A percentile compares a stretch with the other conserved stretches of the same genome.
phyloP scores from a whole-genome alignment of 2,113 vertebrate genomes.

The Scartelaos histophorus region DNA sequence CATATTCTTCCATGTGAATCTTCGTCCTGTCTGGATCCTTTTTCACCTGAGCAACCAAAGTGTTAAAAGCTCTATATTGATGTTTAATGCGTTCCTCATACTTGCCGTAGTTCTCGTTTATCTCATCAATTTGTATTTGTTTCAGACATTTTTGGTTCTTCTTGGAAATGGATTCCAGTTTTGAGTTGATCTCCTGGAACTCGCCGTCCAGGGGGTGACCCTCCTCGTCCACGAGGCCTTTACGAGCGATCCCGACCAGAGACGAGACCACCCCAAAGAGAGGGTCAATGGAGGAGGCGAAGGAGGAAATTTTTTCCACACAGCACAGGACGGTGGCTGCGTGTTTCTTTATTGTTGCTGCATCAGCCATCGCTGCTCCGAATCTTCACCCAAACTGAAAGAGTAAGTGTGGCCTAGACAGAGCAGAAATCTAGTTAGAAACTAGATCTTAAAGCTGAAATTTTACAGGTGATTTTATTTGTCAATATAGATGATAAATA shows the following conservation, averaged over 20 bases:
- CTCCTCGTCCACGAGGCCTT: slow-evolving; percentile 65
- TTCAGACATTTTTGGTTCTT: slow-evolving; percentile 72
- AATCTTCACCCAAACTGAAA: slow-evolving; percentile 21
- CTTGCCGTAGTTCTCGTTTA: slow-evolving; percentile 74
- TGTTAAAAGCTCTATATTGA: slow-evolving; percentile 74
- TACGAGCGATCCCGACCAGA: slow-evolving; percentile 73
- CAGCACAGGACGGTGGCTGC: slow-evolving; percentile 69
- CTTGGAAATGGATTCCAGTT: slow-evolving; percentile 74
- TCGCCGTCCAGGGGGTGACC: slow-evolving; percentile 67
- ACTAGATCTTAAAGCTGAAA: background rate
- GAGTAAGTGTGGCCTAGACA: slow-evolving; percentile 23
- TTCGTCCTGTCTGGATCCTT: slow-evolving; percentile 53
- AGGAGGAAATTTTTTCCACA: slow-evolving; percentile 78
- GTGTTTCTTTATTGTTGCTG: slow-evolving; percentile 60
- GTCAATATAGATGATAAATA: background rate
- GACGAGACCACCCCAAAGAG: slow-evolving; percentile 79
- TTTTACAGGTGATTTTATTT: background rate
- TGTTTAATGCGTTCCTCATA: slow-evolving; percentile 80
- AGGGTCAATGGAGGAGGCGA: slow-evolving; percentile 78
- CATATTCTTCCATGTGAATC: slow-evolving; percentile 62
- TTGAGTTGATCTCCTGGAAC: slow-evolving; percentile 65
- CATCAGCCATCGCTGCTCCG: slow-evolving; percentile 67
- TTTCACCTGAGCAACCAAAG: slow-evolving; percentile 71
- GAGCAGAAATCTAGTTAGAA: slow-evolving; percentile 5
- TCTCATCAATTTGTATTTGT: slow-evolving; percentile 73